Evolutionary conservation across 2,113 vertebrate genomes (phyloP), one percentile per base, ranked within the genome.

Genomic region (Zeus faber): DNA sequence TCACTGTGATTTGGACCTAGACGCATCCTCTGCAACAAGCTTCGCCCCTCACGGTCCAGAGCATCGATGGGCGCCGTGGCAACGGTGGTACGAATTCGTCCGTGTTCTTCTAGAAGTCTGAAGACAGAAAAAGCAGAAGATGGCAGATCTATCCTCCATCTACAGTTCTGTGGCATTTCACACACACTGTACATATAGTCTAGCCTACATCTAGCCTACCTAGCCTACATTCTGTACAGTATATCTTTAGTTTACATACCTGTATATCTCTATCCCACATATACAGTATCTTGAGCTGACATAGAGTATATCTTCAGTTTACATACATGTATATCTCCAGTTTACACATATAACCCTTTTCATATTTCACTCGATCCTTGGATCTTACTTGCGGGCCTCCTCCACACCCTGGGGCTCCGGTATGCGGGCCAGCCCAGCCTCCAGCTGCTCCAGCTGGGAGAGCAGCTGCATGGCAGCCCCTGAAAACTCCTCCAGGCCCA

Each of bases 401-500:
- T 99, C 96, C 13, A 97, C 93, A 1, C 97, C 95, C 67, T 91
- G 89, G 0, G 97, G 94, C 80, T 96, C 94, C 7, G 96, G 92
- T 24, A 93, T 91, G 20, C 93, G 87, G 53, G 88, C 92, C 83
- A 99, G 62, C 76, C 94, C 94, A 72, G 95, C 92, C 87, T 98
- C 95, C 33, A 99, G 90, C 85, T 98, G 95, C 80, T 99, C 97
- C 41, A 99, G 88, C 71, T 95, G 94, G 0, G 93, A 92, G 9
- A 99, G 86, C 63, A 99, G 90, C 85, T 98, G 96, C 26, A 93
- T 86, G 0, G 95, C 95, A 0, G 93, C 95, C 59, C 93, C 94
- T 4, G 94, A 95, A 82, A 99, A 98, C 81, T 98, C 96, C 87
- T 99, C 97, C 83, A 98, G 82, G 11, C 95, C 96, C 54, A 97